These are phyloP conservation scores for Drosophila jambulina DNA, from an alignment of 1,140 invertebrate genomes.

Conservation along the genomic window DNA sequence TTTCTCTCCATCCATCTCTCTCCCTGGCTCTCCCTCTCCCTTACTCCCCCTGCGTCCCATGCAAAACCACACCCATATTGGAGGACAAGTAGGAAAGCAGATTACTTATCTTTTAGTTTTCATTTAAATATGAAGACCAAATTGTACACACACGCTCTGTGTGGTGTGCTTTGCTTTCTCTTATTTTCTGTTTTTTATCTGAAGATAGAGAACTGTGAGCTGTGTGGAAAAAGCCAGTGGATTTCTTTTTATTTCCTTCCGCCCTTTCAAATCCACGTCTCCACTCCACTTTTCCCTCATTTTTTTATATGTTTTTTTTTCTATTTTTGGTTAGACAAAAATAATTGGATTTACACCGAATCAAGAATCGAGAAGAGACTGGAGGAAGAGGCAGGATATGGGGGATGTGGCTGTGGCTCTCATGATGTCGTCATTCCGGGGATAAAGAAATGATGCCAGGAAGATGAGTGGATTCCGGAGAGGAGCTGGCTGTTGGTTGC, in stretches of 20 bases:
- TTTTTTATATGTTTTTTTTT: not conserved
- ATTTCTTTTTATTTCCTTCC: conserved; percentile 42
- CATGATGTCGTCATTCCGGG: conserved; percentile 47
- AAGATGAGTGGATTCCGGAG: conserved; percentile 16
- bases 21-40: not conserved
- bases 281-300: not conserved
- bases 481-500: not conserved
- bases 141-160: conserved; percentile 51
- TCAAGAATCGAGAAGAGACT: conserved; percentile 36
- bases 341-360: conserved; percentile 55
- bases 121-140: conserved; percentile 77
- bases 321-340: conserved; percentile 52
- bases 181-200: not conserved
- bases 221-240: conserved; percentile 21
- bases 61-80: conserved; percentile 72
- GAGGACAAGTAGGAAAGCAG: conserved; percentile 47
- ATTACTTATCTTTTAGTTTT: conserved; percentile 81
- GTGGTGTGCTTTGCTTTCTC: conserved; percentile 3
- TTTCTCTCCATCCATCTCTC: not conserved
- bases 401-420: conserved; percentile 3
- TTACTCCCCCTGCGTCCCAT: conserved; percentile 24
- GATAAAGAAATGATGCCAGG: conserved; percentile 26
- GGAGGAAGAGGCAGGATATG: not conserved
- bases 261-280: conserved; percentile 29
- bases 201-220: conserved; percentile 15